Base-by-base conservation (phyloP, 2,888 invertebrate species). In the Drosophila hawaiiensis region DNA sequence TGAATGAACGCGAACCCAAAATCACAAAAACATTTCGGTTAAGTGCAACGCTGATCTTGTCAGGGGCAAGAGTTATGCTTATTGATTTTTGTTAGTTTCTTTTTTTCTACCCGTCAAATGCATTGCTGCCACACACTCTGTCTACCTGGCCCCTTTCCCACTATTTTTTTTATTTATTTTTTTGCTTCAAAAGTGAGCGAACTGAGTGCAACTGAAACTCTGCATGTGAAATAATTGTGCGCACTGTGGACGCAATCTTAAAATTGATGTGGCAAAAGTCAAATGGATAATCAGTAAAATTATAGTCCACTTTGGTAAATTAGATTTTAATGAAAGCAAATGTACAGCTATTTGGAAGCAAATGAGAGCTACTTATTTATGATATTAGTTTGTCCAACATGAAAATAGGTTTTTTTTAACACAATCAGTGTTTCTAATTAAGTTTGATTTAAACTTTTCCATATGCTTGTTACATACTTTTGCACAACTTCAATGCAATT, bases 51-150 rank as follows among this genome's bases (percentile, higher is more conserved):
- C 70, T 66, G 84, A 80, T 89, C 80, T 78, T 73, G 86, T 73
- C 29, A 55, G 37, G 49, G 67, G 63, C 59, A 55, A 73, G 89
- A 89, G 76, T 90, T 90, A 78, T 90, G 90, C 65, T 83, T 90
- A 85, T 90, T 90, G 90, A 90, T 85, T 90, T 47, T 25, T 16
- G 25, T 25, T 19, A 19, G 19, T 9, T 16, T 25, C 9, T 47
- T 1, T 9, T 9, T 7, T 4, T 28, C 16, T 25, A 7, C 64
- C 85, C 90, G 85, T 85, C 85, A 90, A 76, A 78, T 78, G 70
- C 63, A 58, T 68, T 80, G 77, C 71, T 73, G 79, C 69, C 80
- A 79, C 58, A 68, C 78, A 77, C 68, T 35, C 58, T 16, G 14
- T 35, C 33, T 33, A 37, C 25, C 37, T 25, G 16, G 5, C 29